phyloP scores from a whole-genome alignment of 2,797 vertebrate genomes.

The Poeciliopsis gracilis region DNA sequence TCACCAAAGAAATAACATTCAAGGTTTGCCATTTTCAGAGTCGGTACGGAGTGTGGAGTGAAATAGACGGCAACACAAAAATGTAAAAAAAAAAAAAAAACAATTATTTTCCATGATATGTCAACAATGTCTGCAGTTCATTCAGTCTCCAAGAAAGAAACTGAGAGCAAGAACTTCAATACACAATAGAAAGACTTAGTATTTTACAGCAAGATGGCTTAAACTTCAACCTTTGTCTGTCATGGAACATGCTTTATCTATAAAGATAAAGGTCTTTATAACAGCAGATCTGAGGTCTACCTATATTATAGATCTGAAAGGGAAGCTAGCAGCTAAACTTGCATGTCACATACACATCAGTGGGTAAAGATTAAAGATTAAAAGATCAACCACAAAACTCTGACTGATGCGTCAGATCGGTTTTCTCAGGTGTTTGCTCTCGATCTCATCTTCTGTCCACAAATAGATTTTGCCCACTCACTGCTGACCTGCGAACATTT shows the following conservation, averaged over 20 bases:
- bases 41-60: not conserved
- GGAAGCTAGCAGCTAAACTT: not conserved
- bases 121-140: not conserved
- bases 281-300: not conserved
- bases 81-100: not conserved
- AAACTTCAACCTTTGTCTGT: not conserved
- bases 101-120: not conserved
- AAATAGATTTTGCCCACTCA: conserved; percentile 19
- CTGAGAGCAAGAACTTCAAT: not conserved
- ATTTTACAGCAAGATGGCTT: too few relatives aligned
- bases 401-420: not conserved
- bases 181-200: not conserved
- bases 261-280: too few relatives aligned
- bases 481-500: conserved; percentile 22
- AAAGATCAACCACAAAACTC: not conserved
- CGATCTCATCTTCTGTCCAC: conserved; percentile 4
- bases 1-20: too few relatives aligned
- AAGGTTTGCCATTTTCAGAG: not conserved
- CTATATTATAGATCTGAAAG: not conserved
- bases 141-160: not conserved
- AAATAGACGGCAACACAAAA: not conserved
- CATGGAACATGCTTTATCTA: not conserved
- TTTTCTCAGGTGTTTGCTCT: not conserved
- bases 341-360: not conserved
- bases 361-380: too few relatives aligned